Evolutionary conservation across 2,113 vertebrate genomes (phyloP).

Genomic region (Rhipidura dahli): DNA sequence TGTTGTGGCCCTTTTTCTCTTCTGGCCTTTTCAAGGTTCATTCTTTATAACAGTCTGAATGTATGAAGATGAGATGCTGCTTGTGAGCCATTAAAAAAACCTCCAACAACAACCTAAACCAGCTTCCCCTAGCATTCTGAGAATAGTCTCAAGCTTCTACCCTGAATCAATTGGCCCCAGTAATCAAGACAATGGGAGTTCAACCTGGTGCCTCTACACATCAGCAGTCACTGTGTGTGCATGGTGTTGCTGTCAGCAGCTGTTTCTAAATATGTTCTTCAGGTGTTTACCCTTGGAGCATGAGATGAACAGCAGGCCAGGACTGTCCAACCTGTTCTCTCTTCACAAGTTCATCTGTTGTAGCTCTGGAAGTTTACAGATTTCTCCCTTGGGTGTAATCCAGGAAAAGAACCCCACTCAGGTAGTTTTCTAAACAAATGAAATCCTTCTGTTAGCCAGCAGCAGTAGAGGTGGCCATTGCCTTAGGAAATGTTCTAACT

Average conservation of each 20-base stretch:
- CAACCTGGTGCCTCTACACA: not conserved
- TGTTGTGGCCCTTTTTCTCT: not conserved
- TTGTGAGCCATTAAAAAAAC: not conserved
- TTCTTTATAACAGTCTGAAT: not conserved
- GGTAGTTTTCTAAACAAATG: not conserved
- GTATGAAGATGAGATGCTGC: not conserved
- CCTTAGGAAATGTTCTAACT: not conserved
- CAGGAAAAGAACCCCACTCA: not conserved
- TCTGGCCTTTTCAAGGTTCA: not conserved
- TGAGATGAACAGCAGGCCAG: not conserved
- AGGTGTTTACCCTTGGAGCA: not conserved
- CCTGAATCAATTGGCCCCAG: not conserved
- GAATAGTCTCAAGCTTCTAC: not conserved
- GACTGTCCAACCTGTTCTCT: not conserved
- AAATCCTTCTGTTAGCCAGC: not conserved
- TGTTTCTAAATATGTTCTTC: not conserved
- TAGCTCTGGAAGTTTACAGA: not conserved
- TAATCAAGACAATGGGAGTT: not conserved
- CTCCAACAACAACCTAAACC: not conserved
- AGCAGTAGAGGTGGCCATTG: not conserved
- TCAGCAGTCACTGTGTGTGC: not conserved
- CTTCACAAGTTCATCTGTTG: not conserved
- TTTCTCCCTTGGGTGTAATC: not conserved
- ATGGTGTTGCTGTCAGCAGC: not conserved
- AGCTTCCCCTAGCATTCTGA: not conserved